Percentiles rank a stretch among this genome's conserved stretches.
Conservation (phyloP, 2,888 invertebrate species). For the Epirrhoe alternata region DNA sequence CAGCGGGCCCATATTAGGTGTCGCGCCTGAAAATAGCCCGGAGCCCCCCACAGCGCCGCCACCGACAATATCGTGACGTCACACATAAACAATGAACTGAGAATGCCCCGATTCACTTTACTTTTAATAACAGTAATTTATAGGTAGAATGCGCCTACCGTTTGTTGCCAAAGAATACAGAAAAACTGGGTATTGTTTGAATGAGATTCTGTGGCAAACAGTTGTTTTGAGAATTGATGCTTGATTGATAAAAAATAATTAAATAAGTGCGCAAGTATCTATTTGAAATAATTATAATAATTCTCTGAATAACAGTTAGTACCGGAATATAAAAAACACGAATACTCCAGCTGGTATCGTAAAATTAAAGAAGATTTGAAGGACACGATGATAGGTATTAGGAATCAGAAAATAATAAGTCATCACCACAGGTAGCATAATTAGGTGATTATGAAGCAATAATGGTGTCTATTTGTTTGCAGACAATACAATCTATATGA, state of each 20-base stretch:
- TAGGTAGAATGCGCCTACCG: constrained; percentile 17
- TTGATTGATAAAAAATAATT: not conserved
- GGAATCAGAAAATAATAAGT: not conserved
- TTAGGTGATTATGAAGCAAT: not conserved
- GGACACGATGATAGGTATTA: too few species aligned
- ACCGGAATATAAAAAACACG: too few species aligned
- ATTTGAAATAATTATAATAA: too few species aligned
- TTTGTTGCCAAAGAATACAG: constrained; percentile 8
- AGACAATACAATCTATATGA: constrained; percentile 31
- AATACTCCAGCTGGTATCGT: too few species aligned
- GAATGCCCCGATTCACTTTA: constrained; percentile 28
- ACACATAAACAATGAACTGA: constrained; percentile 42
- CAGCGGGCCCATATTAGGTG: constrained; percentile 83
- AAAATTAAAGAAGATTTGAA: too few species aligned
- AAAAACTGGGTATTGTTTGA: constrained; percentile 17
- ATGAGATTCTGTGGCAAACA: constrained; percentile 15
- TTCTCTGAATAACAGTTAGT: too few species aligned
- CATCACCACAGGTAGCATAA: not conserved
- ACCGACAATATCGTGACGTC: constrained; percentile 38
- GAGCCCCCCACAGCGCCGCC: constrained; percentile 62
- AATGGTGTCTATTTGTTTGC: constrained; percentile 1
- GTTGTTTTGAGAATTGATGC: constrained; percentile 4
- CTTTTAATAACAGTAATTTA: constrained; percentile 21
- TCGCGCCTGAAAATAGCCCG: constrained; percentile 75
- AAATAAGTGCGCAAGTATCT: too few species aligned